Evolutionary conservation across 64 coral and sea anemone species (phyloP), one percentile per base, ranked within the genome.

Genomic region (Astreopora myriophthalma): DNA sequence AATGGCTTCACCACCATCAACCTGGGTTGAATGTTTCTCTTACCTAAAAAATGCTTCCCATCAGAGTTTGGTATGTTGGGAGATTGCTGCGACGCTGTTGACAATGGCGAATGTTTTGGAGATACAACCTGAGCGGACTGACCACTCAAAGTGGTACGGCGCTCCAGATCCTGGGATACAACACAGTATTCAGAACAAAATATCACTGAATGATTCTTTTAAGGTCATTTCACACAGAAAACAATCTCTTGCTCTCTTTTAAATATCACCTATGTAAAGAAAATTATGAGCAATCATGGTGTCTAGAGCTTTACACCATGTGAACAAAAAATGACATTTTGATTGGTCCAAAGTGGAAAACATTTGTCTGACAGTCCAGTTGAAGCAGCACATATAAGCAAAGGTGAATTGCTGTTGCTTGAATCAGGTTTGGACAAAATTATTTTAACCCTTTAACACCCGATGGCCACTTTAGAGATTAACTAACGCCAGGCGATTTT

Each of bases 41-140:
- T 17, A 96, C 94, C 69, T 96, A 96, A 96, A 96, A 96, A 96
- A 96, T 91, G 60, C 94, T 92, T 96, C 48, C 85, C 85, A n/a
- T 96, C 94, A 20, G 62, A 76, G 27, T 68, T 88, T 92, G 92
- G 94, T 34, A 76, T 3, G 86, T 89, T 89, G 29, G 79, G 32
- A 37, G 57, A 38, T 4, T 66, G 79, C 11, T 35, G 79, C 14
- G 57, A 83, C 38, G 32, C 33, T 83, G 55, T 26, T 13, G 79
- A 24, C 19, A 23, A 57, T 65, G 79, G 57, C 6, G 79, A 31
- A 48, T 39, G 8, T 22, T 34, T 80, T n/a, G 79, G 32, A 65
- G 79, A 24, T 20, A 27, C 13, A 31, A 31, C 22, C 19, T 83
- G 52, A 39, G 52, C 6, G 14, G 33, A 14, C 57, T 83, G 79